Percentiles rank a stretch among this genome's conserved stretches.
phyloP scores from a whole-genome alignment of 2,888 invertebrate species.

The Sinelater perroti region DNA sequence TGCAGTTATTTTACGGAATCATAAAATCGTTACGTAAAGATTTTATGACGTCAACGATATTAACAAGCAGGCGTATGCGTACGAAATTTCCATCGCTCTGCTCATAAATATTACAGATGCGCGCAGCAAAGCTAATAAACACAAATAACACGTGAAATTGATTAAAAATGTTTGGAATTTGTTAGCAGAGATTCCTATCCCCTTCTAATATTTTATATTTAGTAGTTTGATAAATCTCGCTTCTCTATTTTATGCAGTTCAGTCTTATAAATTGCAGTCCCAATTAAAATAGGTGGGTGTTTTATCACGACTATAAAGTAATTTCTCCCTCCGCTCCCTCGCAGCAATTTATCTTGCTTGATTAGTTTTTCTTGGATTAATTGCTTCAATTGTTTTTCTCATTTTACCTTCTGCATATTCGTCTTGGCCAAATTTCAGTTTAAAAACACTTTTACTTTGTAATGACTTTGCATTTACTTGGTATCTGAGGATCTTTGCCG shows the following conservation, averaged over 20 bases:
- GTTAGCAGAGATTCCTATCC: slow-evolving; percentile 7
- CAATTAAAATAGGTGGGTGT: slow-evolving; percentile 61
- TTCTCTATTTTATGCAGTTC: slow-evolving; percentile 41
- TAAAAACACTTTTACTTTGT: slow-evolving; percentile 37
- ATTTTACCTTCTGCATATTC: slow-evolving; percentile 60
- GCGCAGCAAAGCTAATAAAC: no score
- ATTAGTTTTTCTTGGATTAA: slow-evolving; percentile 64
- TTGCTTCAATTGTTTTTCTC: slow-evolving; percentile 63
- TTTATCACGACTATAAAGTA: slow-evolving; percentile 62
- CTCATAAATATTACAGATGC: no score
- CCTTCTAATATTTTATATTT: slow-evolving; percentile 24
- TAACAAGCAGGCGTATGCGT: no score
- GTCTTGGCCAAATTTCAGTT: slow-evolving; percentile 58
- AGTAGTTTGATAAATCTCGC: slow-evolving; percentile 34
- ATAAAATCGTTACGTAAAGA: no score
- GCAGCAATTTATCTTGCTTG: slow-evolving; percentile 62
- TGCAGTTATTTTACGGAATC: no score
- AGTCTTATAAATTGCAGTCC: slow-evolving; percentile 57
- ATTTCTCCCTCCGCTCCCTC: slow-evolving; percentile 57
- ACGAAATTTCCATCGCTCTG: no score
- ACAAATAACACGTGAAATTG: no score
- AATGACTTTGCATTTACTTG: slow-evolving; percentile 34
- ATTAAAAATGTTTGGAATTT: no score
- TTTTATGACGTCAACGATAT: no score
- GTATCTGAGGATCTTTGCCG: slow-evolving; percentile 28